phyloP scores from a whole-genome alignment of 2,888 invertebrate genomes.

The Itoplectis maculator region DNA sequence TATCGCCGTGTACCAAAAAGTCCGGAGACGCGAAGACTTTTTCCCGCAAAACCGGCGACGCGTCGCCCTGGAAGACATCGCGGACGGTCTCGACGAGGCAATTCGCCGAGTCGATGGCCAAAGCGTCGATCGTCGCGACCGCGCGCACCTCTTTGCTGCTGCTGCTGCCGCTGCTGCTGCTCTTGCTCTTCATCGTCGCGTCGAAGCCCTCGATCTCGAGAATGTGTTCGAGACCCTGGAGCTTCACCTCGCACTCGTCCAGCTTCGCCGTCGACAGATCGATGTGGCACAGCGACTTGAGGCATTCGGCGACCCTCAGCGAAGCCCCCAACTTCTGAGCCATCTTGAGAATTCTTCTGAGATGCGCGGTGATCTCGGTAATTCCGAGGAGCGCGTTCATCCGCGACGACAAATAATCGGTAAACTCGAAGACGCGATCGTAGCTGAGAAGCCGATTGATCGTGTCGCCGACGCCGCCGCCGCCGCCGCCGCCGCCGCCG shows the following conservation, averaged over 20 bases:
- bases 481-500: too few relatives aligned
- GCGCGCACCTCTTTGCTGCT: slow-evolving; percentile 17
- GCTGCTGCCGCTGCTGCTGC: too few relatives aligned
- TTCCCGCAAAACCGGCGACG: slow-evolving; percentile 77
- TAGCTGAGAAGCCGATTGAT: slow-evolving; percentile 68
- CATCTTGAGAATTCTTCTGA: slow-evolving; percentile 72
- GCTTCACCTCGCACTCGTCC: slow-evolving; percentile 79
- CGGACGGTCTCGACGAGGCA: slow-evolving; percentile 54
- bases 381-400: slow-evolving; percentile 79
- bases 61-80: slow-evolving; percentile 69
- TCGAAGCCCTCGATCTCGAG: slow-evolving; percentile 77
- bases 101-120: slow-evolving; percentile 7
- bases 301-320: slow-evolving; percentile 77
- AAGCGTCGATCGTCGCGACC: background rate
- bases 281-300: slow-evolving; percentile 79
- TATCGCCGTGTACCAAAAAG: slow-evolving; percentile 74
- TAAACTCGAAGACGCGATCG: slow-evolving; percentile 71
- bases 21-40: slow-evolving; percentile 75
- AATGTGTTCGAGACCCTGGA: slow-evolving; percentile 80
- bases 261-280: slow-evolving; percentile 77
- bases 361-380: slow-evolving; percentile 77
- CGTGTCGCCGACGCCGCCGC: too few relatives aligned
- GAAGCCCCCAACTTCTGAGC: slow-evolving; percentile 77
- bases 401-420: slow-evolving; percentile 72
- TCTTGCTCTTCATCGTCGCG: slow-evolving; percentile 67